Conservation (phyloP, 2,888 invertebrate species). For the Acanthosoma haemorrhoidale region DNA sequence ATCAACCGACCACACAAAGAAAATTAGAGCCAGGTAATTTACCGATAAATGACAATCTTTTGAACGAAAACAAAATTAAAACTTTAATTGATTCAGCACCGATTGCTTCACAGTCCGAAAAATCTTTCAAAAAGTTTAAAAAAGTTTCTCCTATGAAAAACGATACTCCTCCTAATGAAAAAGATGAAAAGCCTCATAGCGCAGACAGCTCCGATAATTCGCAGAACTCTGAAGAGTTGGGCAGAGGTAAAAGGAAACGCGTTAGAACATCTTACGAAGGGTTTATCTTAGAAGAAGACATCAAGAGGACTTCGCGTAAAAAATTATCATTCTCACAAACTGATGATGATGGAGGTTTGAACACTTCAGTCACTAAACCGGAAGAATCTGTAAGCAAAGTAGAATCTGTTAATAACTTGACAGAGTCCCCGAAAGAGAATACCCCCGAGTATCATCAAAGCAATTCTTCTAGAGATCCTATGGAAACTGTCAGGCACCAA, state of each 20-base stretch:
- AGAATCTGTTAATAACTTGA: neutral
- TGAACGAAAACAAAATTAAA: neutral
- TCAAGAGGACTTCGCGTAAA: neutral
- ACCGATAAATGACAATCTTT: neutral
- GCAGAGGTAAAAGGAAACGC: slow-evolving; percentile 31
- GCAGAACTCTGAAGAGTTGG: slow-evolving; percentile 19
- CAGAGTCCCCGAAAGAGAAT: no score
- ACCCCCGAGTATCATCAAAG: no score
- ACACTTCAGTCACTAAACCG: neutral
- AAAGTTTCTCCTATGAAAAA: slow-evolving; percentile 28
- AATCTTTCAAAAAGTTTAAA: slow-evolving; percentile 30
- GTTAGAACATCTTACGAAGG: slow-evolving; percentile 25
- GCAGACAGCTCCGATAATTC: neutral
- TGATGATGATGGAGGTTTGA: neutral
- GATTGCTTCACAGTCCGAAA: neutral
- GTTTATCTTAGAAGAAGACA: slow-evolving; percentile 15
- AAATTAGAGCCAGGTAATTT: neutral
- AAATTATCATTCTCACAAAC: neutral
- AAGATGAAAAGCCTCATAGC: neutral
- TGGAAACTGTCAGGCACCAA: neutral
- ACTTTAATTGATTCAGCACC: neutral
- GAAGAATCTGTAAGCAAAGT: neutral
- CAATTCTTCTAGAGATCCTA: neutral
- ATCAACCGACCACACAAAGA: neutral
- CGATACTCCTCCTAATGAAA: neutral